Evolutionary conservation across 2,797 vertebrate species (phyloP).

Genomic region (Myripristis murdjan): DNA sequence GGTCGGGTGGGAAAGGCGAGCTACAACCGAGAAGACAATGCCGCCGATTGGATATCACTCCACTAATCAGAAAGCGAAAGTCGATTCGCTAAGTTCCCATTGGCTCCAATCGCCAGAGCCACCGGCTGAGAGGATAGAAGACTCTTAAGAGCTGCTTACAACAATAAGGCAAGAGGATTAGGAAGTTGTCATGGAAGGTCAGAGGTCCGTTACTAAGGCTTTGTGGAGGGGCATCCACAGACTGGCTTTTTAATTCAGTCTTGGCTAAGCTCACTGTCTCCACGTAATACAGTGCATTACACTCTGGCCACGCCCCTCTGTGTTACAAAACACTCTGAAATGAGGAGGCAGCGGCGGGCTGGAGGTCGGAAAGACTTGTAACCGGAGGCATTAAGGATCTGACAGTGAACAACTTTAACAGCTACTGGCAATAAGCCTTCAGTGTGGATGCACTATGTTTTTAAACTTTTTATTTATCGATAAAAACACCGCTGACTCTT

Average conservation of each 20-base stretch:
- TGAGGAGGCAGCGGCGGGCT: no score
- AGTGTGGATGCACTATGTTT: no score
- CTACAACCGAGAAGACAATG: slow-evolving; percentile 24
- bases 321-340: slow-evolving; percentile 10
- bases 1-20: slow-evolving; percentile 17
- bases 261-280: slow-evolving; percentile 42
- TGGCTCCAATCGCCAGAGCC: slow-evolving; percentile 39
- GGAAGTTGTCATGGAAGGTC: slow-evolving; percentile 51
- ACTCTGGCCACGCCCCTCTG: slow-evolving; percentile 2
- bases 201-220: slow-evolving; percentile 68
- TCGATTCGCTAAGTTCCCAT: slow-evolving; percentile 24
- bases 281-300: neutral
- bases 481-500: no score
- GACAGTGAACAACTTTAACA: no score
- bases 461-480: no score
- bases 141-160: slow-evolving; percentile 56
- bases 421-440: no score
- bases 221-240: slow-evolving; percentile 36
- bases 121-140: slow-evolving; percentile 43
- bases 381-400: neutral
- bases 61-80: slow-evolving; percentile 40
- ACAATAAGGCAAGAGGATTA: slow-evolving; percentile 66
- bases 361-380: slow-evolving; percentile 2
- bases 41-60: slow-evolving; percentile 51
- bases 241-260: slow-evolving; percentile 60